Evolutionary conservation across 2,888 invertebrate genomes (phyloP), one percentile per base, ranked within the genome.

Genomic region (Meandrusa payeni): DNA sequence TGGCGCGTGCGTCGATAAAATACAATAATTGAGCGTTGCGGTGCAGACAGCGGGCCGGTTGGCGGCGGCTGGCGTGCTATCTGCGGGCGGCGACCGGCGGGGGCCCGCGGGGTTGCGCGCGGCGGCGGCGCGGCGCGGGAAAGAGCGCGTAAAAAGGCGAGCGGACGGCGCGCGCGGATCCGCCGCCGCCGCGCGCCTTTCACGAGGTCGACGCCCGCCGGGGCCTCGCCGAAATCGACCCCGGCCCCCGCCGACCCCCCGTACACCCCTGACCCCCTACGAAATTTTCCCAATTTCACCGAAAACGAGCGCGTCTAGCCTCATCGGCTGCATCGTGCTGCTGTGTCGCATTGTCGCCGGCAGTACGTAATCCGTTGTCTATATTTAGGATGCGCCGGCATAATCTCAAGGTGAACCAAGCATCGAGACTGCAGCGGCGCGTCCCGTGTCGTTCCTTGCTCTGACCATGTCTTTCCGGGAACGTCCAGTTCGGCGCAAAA

Each of bases 31-130:
- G 42, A 36, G 39, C 22, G 33, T 37, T 48, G 54, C 75, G 78
- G 72, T 69, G 80, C 85, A 82, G 85, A 85, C 83, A 70, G 72
- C 69, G 65, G 67, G 68, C 60, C 66, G 74, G 77, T 86, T 86
- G 86, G 73, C 57, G 59, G 67, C 66, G 64, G 58, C 81, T 85
- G 85, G 66, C 71, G 64, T 70, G 77, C 82, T 83, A 83, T 85
- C 86, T 80, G 83, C 85, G 85, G 83, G 80, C 85, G 83, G 86
- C 83, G 83, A 81, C 82, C 83, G 81, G 72, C 75, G 74, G 82
- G 79, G 82, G 77, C 81, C 81, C 81, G 77, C 76, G 80, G 83
- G 81, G 80, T 79, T 73, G 72, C 77, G 77, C 75, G 75, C 70
- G 74, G 75, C 69, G 32, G 40, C 31, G 73, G 66, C 65, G 76